phyloP scores from a whole-genome alignment of 2,888 invertebrate genomes.

The Meteorus cinctellus region DNA sequence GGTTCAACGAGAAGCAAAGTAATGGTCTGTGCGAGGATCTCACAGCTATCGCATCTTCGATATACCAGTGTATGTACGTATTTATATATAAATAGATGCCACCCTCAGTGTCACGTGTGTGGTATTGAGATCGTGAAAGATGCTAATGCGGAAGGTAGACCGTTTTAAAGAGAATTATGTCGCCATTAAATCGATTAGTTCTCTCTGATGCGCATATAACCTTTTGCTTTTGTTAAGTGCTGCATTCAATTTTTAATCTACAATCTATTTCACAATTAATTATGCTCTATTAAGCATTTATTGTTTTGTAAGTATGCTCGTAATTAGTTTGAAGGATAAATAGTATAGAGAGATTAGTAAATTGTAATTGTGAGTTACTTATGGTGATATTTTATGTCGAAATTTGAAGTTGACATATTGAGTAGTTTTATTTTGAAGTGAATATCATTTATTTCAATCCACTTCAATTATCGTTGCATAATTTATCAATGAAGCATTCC shows the following conservation, averaged over 20 bases:
- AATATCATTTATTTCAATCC: no score
- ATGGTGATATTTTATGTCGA: no score
- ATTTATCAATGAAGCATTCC: no score
- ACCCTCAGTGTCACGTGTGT: slow-evolving; percentile 43
- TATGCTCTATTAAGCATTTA: neutral
- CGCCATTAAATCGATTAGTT: slow-evolving; percentile 13
- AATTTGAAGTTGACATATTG: no score
- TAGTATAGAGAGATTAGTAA: no score
- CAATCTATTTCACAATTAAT: slow-evolving; percentile 44
- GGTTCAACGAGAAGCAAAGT: slow-evolving; percentile 56
- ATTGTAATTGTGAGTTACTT: no score
- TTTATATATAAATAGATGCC: slow-evolving; percentile 12
- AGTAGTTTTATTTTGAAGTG: no score
- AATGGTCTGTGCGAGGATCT: slow-evolving; percentile 54
- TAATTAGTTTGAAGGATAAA: no score
- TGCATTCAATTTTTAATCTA: slow-evolving; percentile 45
- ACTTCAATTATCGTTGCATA: no score
- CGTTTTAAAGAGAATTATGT: slow-evolving; percentile 26
- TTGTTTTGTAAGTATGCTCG: no score
- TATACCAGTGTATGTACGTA: slow-evolving; percentile 24
- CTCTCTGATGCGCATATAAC: neutral
- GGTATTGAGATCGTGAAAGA: slow-evolving; percentile 55
- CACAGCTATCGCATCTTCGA: slow-evolving; percentile 50
- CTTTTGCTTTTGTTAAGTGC: slow-evolving; percentile 44
- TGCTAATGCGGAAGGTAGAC: slow-evolving; percentile 55